These are phyloP conservation scores for Atta cephalotes DNA, from an alignment of 1,140 invertebrate genomes.

Conservation along the genomic window DNA sequence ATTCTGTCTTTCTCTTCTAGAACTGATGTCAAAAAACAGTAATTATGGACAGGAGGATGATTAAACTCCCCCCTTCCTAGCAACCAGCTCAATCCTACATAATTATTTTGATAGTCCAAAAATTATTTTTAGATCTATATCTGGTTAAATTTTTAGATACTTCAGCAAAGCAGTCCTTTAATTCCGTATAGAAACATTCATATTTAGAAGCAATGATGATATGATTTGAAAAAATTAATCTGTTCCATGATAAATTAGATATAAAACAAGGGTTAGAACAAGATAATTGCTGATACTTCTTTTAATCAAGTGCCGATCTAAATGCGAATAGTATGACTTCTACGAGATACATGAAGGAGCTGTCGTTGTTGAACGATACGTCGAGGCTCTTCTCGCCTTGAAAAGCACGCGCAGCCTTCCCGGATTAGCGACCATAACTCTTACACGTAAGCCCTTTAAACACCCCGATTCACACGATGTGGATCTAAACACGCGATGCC, in stretches of 20 bases:
- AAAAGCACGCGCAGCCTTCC: conserved; percentile 69
- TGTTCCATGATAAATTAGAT: background rate
- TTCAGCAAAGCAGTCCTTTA: no score
- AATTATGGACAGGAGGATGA: no score
- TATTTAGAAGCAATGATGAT: no score
- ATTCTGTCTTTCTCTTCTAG: background rate
- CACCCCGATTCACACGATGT: conserved; percentile 55
- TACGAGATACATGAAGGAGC: conserved; percentile 43
- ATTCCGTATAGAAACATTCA: no score
- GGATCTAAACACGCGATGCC: conserved; percentile 37
- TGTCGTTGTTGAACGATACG: conserved; percentile 72
- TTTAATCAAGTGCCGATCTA: background rate
- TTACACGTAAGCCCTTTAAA: conserved; percentile 60
- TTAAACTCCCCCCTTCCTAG: no score
- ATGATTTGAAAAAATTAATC: background rate
- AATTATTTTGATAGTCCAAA: no score
- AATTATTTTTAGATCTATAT: no score
- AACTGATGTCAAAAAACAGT: no score
- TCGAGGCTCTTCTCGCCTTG: conserved; percentile 61
- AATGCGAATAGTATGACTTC: conserved; percentile 22
- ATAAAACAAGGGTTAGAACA: background rate
- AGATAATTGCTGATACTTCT: conserved; percentile 23
- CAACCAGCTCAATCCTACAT: no score
- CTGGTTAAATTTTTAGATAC: no score
- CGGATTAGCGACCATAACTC: conserved; percentile 79